Percentiles rank a stretch among this genome's conserved stretches.
Evolutionary conservation across 1,140 invertebrate genomes (phyloP).

Genomic region (Grapholita molesta): DNA sequence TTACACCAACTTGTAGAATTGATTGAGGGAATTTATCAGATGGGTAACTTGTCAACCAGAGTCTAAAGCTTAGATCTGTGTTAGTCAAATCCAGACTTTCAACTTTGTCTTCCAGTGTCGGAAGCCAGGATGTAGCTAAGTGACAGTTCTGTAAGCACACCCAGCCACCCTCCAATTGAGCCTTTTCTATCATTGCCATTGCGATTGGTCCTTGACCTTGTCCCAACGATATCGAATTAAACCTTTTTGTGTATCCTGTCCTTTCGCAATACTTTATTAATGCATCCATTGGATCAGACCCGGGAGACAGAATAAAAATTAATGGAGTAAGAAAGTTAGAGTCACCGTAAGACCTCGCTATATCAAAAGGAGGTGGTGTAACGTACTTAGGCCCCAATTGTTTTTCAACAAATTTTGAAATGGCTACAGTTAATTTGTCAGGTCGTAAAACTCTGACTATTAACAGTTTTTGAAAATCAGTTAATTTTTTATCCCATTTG

Average conservation of each 20-base stretch:
- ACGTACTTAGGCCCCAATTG: constrained; percentile 90
- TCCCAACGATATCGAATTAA: constrained; percentile 93
- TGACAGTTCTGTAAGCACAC: constrained; percentile 97
- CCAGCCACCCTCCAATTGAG: constrained; percentile 89
- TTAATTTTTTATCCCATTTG: constrained; percentile 82
- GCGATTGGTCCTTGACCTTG: constrained; percentile 95
- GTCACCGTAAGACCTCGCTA: constrained; percentile 90
- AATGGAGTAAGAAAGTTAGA: constrained; percentile 90
- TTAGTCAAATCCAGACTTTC: constrained; percentile 88
- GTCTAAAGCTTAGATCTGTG: constrained; percentile 82
- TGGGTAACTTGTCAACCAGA: constrained; percentile 97
- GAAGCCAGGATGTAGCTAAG: constrained; percentile 94
- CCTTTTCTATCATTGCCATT: constrained; percentile 86
- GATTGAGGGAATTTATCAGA: constrained; percentile 91
- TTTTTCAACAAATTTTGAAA: constrained; percentile 82
- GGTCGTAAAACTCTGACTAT: constrained; percentile 89
- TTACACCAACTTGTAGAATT: constrained; percentile 92
- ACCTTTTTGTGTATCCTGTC: constrained; percentile 85
- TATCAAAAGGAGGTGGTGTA: constrained; percentile 92
- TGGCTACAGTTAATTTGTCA: constrained; percentile 86
- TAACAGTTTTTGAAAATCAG: constrained; percentile 88
- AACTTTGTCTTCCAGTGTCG: constrained; percentile 86
- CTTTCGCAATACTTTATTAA: constrained; percentile 88
- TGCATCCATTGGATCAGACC: constrained; percentile 92
- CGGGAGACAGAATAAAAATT: constrained; percentile 94